Evolutionary conservation across 2,888 invertebrate species (phyloP).

Genomic region (Euspilapteryx auroguttella): DNA sequence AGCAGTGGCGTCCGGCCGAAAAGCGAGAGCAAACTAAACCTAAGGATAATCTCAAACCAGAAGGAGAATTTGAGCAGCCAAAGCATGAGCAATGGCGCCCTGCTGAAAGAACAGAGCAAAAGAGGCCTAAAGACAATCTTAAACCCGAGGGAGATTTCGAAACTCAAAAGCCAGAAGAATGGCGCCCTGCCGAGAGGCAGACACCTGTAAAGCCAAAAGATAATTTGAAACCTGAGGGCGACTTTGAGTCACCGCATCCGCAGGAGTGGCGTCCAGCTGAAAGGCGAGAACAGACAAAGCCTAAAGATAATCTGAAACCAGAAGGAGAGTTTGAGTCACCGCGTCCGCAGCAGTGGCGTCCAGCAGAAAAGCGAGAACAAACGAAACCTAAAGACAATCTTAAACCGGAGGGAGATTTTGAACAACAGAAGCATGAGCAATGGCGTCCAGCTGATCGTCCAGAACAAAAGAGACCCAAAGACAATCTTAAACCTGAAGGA

Average conservation of each 20-base stretch:
- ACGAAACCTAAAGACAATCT: conserved; percentile 57
- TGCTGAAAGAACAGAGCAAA: conserved; percentile 39
- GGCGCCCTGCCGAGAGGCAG: conserved; percentile 27
- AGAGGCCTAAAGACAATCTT: conserved; percentile 58
- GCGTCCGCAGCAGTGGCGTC: conserved; percentile 21
- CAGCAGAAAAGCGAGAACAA: conserved; percentile 29
- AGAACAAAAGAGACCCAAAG: conserved; percentile 26
- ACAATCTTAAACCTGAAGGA: conserved; percentile 59
- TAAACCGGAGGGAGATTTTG: conserved; percentile 55
- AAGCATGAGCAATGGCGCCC: conserved; percentile 27
- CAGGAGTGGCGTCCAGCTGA: conserved; percentile 44
- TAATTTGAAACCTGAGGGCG: conserved; percentile 47
- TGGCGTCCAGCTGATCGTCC: conserved; percentile 38
- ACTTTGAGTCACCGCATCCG: conserved; percentile 33
- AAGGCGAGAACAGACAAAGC: conserved; percentile 28
- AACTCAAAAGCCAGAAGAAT: conserved; percentile 29
- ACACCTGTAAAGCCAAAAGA: conserved; percentile 33
- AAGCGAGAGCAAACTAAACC: conserved; percentile 28
- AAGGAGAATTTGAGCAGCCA: conserved; percentile 34
- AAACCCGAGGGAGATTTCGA: conserved; percentile 58
- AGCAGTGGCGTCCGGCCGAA: conserved; percentile 29
- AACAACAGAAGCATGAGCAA: conserved; percentile 35
- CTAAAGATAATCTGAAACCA: conserved; percentile 51
- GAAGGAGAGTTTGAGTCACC: conserved; percentile 60
- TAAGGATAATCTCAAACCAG: conserved; percentile 38